A percentile compares a stretch with the other conserved stretches of the same genome.
Evolutionary conservation across 2,113 vertebrate species (phyloP).

Genomic region (Embiotoca jacksoni): DNA sequence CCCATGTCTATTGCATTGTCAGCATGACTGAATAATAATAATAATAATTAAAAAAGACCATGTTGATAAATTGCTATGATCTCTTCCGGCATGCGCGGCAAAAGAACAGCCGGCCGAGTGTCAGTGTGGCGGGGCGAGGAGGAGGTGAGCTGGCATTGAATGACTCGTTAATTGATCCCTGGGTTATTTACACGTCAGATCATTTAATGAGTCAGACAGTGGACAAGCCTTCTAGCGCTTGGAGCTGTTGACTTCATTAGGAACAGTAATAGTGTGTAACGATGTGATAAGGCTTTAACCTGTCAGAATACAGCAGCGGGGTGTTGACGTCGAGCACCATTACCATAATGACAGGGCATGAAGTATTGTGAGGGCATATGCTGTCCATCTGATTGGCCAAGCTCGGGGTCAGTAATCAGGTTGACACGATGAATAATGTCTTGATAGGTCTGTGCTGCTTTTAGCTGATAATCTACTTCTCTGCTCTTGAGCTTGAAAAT

Average conservation of each 20-base stretch:
- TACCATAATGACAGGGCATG: slow-evolving; percentile 56
- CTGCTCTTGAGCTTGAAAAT: background rate
- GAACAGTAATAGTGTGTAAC: slow-evolving; percentile 70
- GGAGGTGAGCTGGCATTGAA: slow-evolving; percentile 24
- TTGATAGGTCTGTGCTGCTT: background rate
- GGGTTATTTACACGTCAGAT: slow-evolving; percentile 59
- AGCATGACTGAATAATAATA: no score
- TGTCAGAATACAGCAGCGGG: slow-evolving; percentile 58
- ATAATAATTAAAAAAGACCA: no score
- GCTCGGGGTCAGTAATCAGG: slow-evolving; percentile 33
- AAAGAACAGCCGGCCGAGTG: background rate
- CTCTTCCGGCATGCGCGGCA: background rate
- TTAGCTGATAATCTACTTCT: background rate
- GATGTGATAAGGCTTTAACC: slow-evolving; percentile 61
- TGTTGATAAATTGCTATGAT: background rate
- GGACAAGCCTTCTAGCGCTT: slow-evolving; percentile 35
- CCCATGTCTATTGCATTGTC: no score
- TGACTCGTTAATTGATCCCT: slow-evolving; percentile 50
- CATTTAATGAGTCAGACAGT: slow-evolving; percentile 56
- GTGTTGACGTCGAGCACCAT: slow-evolving; percentile 55
- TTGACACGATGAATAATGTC: slow-evolving; percentile 22
- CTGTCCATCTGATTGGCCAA: slow-evolving; percentile 32
- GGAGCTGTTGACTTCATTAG: slow-evolving; percentile 69
- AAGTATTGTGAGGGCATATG: slow-evolving; percentile 45
- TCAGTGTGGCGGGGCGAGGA: slow-evolving; percentile 4